Base-by-base conservation (phyloP, 2,113 vertebrate species). In the Cynopterus brachyotis region DNA sequence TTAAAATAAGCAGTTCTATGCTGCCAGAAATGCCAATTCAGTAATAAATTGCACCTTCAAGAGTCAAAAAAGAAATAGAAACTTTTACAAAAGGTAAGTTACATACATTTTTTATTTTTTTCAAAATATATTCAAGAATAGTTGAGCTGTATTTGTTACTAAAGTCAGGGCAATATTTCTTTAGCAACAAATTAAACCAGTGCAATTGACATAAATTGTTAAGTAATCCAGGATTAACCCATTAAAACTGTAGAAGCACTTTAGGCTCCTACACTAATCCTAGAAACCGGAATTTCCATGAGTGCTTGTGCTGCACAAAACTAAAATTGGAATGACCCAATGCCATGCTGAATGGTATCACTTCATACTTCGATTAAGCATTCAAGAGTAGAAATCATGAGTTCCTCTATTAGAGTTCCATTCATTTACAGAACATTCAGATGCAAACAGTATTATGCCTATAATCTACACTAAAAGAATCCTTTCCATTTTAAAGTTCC, bases 171-270 rank as follows among this genome's bases (percentile, higher is more conserved):
- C 83, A 97, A 97, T 96, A 96, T 72, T 70, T 75, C 89, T 97
- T 96, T 97, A 98, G 87, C 96, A 98, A 98, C 64, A 93, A 97
- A 97, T 93, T 97, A 98, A 97, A 73, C 93, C 94, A 98, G 93
- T 97, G 95, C 92, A 97, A 96, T 94, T 96, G 96, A 96, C 95
- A 92, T 97, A 96, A 89, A 97, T 76, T 86, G 72, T 69, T 97
- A 94, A 95, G 97, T 98, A 98, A 98, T 96, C 89, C 92, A 98
- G 97, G 88, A 98, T 98, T 90, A 96, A 87, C 94, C 93, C 78
- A 96, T 97, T 95, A 98, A 84, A 24, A 35, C 35, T 92, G 42
- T 30, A 96, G 82, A 97, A 97, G 96, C 67, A 96, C 26, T 87
- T 96, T 30, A 92, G 59, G 42, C 80, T 96, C 40, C 96, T 13